phyloP scores from a whole-genome alignment of 1,140 invertebrate genomes.

The Apolygus lucorum region DNA sequence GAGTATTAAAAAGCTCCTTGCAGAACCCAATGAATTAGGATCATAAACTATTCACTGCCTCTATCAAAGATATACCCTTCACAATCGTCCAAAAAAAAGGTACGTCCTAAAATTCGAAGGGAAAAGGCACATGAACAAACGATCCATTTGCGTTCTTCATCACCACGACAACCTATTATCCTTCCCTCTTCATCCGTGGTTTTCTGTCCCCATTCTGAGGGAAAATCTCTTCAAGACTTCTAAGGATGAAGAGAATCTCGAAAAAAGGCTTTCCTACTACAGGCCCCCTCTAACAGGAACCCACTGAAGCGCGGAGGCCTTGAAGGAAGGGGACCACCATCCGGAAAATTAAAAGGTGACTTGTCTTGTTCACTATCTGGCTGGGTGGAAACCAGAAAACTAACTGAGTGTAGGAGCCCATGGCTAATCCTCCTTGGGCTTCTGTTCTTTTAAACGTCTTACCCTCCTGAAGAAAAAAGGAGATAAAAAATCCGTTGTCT shows the following conservation, averaged over 20 bases:
- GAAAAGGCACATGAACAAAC: too few relatives aligned
- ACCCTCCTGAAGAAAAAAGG: too few relatives aligned
- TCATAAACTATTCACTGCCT: too few relatives aligned
- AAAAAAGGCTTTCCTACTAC: neutral
- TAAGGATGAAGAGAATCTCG: too few relatives aligned
- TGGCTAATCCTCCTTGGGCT: neutral
- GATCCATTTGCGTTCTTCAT: neutral
- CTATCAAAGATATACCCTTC: too few relatives aligned
- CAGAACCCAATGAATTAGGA: too few relatives aligned
- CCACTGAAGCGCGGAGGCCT: neutral
- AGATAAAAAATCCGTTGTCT: neutral
- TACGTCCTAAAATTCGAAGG: too few relatives aligned
- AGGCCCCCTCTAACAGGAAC: neutral
- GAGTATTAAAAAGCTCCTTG: too few relatives aligned
- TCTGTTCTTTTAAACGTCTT: neutral
- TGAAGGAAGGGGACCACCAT: neutral
- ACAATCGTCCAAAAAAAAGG: too few relatives aligned
- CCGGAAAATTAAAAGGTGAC: constrained; percentile 16
- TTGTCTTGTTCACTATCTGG: constrained; percentile 16
- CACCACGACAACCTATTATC: neutral
- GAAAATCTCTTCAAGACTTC: neutral
- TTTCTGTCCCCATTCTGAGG: neutral
- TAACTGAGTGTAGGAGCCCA: neutral
- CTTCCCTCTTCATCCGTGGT: neutral
- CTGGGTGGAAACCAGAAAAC: neutral